Conservation (phyloP, 2,113 vertebrate species). For the Guaruba guarouba region DNA sequence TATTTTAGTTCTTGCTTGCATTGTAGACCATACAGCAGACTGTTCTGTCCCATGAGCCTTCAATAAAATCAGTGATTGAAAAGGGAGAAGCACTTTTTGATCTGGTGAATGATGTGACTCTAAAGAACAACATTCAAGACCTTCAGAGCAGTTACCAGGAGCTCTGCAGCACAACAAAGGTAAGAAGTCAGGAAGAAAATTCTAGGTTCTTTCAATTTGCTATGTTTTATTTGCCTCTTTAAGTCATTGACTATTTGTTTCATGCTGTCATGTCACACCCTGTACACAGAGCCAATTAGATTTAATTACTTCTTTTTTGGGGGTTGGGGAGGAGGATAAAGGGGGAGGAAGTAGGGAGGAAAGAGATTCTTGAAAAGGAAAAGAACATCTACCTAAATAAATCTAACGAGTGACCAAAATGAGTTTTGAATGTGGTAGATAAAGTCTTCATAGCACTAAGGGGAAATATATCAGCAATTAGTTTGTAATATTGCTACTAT, state of each 20-base stretch:
- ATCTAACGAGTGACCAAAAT: neutral
- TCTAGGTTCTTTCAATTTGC: neutral
- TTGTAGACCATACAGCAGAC: conserved; percentile 88
- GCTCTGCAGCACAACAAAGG: conserved; percentile 80
- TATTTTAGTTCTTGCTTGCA: neutral
- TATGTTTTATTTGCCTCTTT: neutral
- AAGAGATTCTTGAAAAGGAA: neutral
- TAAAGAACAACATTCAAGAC: conserved; percentile 82
- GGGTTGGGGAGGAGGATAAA: neutral
- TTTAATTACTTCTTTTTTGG: neutral
- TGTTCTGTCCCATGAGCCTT: conserved; percentile 86
- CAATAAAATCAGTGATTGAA: conserved; percentile 87
- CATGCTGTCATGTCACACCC: neutral
- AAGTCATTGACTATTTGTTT: neutral
- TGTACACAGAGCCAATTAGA: neutral
- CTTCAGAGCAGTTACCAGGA: conserved; percentile 84
- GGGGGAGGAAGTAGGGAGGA: neutral
- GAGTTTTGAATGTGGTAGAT: neutral
- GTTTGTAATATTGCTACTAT: neutral
- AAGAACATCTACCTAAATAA: neutral
- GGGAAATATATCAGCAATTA: neutral
- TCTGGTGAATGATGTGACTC: conserved; percentile 78
- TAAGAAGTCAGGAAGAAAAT: conserved; percentile 54
- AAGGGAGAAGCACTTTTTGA: conserved; percentile 87
- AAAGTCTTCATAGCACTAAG: neutral